phyloP scores from a whole-genome alignment of 2,797 vertebrate species.

The Pseudochirops corinnae region DNA sequence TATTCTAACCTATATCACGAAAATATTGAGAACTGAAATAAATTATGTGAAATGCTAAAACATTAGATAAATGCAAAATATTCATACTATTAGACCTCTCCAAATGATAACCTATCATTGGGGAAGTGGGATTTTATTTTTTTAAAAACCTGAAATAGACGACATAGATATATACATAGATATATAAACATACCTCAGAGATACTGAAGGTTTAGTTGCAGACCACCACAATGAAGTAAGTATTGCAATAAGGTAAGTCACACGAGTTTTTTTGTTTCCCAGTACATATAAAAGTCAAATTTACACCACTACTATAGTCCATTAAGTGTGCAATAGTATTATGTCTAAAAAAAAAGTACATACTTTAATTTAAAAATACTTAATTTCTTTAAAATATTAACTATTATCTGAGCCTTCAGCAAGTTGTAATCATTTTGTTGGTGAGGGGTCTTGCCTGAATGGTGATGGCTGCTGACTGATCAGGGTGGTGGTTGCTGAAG shows the following conservation, averaged over 20 bases:
- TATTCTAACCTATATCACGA: not conserved
- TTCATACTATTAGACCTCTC: not conserved
- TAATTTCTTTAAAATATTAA: not conserved
- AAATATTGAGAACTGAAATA: not conserved
- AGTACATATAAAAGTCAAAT: not conserved
- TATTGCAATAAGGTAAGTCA: not conserved
- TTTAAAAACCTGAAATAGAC: not conserved
- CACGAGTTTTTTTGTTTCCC: not conserved
- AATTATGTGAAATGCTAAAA: not conserved
- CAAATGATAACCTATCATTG: not conserved
- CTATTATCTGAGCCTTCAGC: not conserved
- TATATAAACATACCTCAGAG: not conserved
- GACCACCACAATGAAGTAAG: not conserved
- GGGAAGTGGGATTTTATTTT: not conserved
- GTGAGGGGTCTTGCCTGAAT: not conserved
- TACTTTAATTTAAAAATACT: not conserved
- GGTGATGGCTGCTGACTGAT: not conserved
- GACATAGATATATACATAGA: not conserved
- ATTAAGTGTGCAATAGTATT: not conserved
- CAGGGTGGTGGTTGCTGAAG: not conserved
- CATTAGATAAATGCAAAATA: not conserved
- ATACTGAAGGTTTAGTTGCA: not conserved
- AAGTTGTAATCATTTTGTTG: not conserved
- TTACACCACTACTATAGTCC: not conserved
- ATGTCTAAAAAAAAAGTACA: not conserved